These are phyloP conservation scores for Nanorana parkeri DNA, from an alignment of 2,113 vertebrate genomes.

Conservation along the genomic window DNA sequence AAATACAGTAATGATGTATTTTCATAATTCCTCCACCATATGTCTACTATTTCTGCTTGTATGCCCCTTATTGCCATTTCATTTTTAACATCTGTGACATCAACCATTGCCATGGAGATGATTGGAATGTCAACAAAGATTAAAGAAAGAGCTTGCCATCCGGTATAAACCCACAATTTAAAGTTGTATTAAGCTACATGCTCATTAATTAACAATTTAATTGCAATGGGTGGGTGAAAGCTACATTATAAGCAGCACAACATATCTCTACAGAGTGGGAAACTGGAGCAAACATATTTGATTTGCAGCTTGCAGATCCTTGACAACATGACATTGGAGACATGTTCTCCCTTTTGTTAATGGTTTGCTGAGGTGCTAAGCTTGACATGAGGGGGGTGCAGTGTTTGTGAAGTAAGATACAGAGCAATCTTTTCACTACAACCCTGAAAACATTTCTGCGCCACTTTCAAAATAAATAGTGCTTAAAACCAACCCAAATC, in stretches of 20 bases:
- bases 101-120: constrained; percentile 44
- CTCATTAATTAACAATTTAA: not conserved
- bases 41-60: constrained; percentile 39
- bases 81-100: constrained; percentile 53
- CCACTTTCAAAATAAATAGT: too few species aligned
- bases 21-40: constrained; percentile 42
- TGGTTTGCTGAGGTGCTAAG: not conserved
- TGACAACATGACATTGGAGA: not conserved
- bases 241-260: not conserved
- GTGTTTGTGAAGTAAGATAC: not conserved
- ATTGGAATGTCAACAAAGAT: constrained; percentile 31
- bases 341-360: not conserved
- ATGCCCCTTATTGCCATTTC: constrained; percentile 45
- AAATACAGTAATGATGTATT: constrained; percentile 38
- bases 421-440: not conserved
- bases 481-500: too few species aligned
- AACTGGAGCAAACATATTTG: not conserved
- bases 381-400: not conserved
- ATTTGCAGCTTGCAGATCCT: not conserved
- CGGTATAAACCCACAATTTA: not conserved
- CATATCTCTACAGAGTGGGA: not conserved
- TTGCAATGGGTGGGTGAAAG: not conserved
- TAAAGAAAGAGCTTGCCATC: not conserved
- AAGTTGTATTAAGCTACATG: not conserved
- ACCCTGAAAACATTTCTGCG: too few species aligned